Evolutionary conservation across 1,140 invertebrate species (phyloP).

Genomic region (Melanaphis sacchari): DNA sequence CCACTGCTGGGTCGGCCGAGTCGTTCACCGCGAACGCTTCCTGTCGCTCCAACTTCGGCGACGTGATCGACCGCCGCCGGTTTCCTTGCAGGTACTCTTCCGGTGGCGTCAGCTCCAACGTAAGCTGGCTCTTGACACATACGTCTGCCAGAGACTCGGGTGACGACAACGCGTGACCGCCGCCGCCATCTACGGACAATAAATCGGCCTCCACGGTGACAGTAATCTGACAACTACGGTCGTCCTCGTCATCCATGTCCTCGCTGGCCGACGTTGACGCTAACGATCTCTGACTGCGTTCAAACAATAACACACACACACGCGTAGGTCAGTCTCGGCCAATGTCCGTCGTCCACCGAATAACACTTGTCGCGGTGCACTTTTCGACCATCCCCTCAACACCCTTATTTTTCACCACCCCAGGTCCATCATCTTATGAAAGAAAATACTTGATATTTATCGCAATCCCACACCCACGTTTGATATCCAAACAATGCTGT

Average conservation of each 20-base stretch:
- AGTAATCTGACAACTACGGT: constrained; percentile 27
- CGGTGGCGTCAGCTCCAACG: constrained; percentile 50
- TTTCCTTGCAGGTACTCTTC: constrained; percentile 62
- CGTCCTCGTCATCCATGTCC: constrained; percentile 50
- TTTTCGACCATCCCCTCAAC: too few species aligned
- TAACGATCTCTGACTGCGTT: constrained; percentile 25
- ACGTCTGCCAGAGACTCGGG: constrained; percentile 58
- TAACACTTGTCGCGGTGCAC: background rate
- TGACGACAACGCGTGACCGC: constrained; percentile 60
- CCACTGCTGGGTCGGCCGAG: constrained; percentile 64
- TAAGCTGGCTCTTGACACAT: constrained; percentile 55
- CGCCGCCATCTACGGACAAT: background rate
- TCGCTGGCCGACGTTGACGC: constrained; percentile 57
- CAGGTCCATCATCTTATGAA: background rate
- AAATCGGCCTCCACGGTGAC: background rate
- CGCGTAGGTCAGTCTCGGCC: background rate
- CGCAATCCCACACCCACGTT: background rate
- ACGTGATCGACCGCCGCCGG: constrained; percentile 64
- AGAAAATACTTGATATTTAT: background rate
- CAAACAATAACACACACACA: background rate
- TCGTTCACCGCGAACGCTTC: constrained; percentile 74
- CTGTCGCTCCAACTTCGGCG: constrained; percentile 74
- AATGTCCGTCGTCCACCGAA: background rate
- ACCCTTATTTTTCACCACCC: background rate
- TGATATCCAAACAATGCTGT: background rate